Conservation (phyloP, 2,888 invertebrate genomes). For the Camponotus fellah region DNA sequence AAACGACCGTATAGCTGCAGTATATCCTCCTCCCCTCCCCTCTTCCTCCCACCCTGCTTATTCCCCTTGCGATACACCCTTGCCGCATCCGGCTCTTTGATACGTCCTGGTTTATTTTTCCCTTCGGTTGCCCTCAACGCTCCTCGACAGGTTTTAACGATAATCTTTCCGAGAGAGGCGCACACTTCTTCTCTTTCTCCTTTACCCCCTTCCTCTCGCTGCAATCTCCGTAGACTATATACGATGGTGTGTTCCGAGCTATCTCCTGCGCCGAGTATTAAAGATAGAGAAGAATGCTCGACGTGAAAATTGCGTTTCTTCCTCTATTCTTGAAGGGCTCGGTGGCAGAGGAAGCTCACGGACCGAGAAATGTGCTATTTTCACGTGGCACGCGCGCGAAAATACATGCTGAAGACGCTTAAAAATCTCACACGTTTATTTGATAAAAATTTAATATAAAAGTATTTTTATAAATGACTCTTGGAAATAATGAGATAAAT, state of each 20-base stretch:
- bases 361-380: conserved; percentile 41
- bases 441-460: neutral
- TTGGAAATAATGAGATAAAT: neutral
- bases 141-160: conserved; percentile 51
- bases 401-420: neutral
- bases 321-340: neutral
- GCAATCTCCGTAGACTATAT: conserved; percentile 11
- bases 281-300: conserved; percentile 46
- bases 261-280: conserved; percentile 46
- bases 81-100: conserved; percentile 27
- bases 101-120: conserved; percentile 49
- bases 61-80: neutral
- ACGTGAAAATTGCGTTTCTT: conserved; percentile 49
- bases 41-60: neutral
- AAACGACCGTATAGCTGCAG: conserved; percentile 45
- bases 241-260: conserved; percentile 10
- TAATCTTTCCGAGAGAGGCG: conserved; percentile 47
- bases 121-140: conserved; percentile 51
- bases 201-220: neutral
- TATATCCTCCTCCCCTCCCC: neutral
- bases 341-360: neutral
- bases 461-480: neutral
- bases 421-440: neutral
- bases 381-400: conserved; percentile 12
- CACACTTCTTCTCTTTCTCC: neutral